phyloP scores from a whole-genome alignment of 2,797 vertebrate species.

The Chaetodon trifasciatus region DNA sequence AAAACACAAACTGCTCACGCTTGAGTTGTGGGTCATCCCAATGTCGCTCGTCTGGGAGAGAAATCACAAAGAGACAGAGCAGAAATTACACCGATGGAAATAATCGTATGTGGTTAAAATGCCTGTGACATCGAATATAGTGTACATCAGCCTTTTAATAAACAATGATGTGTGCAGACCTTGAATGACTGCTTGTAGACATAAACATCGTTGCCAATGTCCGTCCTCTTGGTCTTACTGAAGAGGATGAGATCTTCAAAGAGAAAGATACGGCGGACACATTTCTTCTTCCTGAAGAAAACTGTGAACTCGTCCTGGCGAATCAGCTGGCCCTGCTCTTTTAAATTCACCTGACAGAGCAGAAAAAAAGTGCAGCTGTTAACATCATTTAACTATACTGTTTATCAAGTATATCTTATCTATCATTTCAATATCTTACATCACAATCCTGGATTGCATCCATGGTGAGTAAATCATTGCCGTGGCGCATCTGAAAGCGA shows the following conservation, averaged over 20 bases:
- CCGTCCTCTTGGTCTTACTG: constrained; percentile 86
- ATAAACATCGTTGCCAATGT: constrained; percentile 86
- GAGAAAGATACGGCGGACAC: constrained; percentile 85
- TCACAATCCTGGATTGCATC: constrained; percentile 89
- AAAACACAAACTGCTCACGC: constrained; percentile 83
- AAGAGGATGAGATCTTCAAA: constrained; percentile 88
- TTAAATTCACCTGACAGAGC: constrained; percentile 83
- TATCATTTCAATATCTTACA: constrained; percentile 70
- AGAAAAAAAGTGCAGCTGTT: not conserved
- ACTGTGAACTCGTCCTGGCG: constrained; percentile 87
- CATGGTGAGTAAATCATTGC: constrained; percentile 90
- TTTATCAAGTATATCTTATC: not conserved
- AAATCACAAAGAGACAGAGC: not conserved
- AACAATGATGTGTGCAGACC: constrained; percentile 63
- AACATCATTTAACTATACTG: not conserved
- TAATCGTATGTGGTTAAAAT: too few relatives aligned
- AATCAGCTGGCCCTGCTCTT: constrained; percentile 88
- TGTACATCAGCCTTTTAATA: not conserved
- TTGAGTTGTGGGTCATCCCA: constrained; percentile 87
- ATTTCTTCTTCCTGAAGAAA: constrained; percentile 86
- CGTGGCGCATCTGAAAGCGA: constrained; percentile 89
- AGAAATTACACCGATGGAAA: not conserved
- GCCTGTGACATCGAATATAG: too few relatives aligned
- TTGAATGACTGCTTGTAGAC: constrained; percentile 90
- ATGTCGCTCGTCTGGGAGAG: constrained; percentile 85